Percentiles rank a stretch among this genome's conserved stretches.
These are phyloP conservation scores for Taxidea taxus DNA, from an alignment of 2,113 vertebrate genomes.

Conservation along the genomic window DNA sequence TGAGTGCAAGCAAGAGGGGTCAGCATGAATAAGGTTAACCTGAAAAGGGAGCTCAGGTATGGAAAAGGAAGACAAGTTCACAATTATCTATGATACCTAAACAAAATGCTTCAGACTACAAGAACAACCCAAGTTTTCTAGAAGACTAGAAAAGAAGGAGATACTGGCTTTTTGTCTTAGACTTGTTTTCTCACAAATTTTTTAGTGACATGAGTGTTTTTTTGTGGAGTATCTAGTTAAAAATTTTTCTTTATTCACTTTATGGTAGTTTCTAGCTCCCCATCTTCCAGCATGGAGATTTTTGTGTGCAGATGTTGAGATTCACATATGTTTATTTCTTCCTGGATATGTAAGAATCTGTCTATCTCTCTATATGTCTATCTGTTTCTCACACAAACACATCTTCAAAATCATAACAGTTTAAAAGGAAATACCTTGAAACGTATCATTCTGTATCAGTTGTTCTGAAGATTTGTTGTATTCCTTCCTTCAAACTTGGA, in stretches of 20 bases:
- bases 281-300: neutral
- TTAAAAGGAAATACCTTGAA: neutral
- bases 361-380: neutral
- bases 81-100: neutral
- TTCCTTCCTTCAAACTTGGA: neutral
- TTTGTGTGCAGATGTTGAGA: neutral
- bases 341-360: neutral
- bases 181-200: neutral
- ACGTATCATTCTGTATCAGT: neutral
- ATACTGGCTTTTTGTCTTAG: neutral
- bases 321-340: neutral
- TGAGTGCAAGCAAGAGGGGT: rapidly evolving
- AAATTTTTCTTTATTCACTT: neutral
- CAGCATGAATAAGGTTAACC: neutral
- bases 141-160: neutral
- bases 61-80: neutral
- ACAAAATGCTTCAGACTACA: neutral
- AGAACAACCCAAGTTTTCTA: neutral
- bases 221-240: neutral
- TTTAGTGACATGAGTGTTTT: neutral
- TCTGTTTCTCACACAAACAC: neutral
- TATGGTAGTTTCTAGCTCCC: neutral
- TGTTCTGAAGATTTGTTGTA: neutral
- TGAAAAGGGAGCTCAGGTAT: neutral
- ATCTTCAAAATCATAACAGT: neutral